Evolutionary conservation across 2,113 vertebrate species (phyloP), one percentile per base, ranked within the genome.

Genomic region (Synchiropus splendidus): DNA sequence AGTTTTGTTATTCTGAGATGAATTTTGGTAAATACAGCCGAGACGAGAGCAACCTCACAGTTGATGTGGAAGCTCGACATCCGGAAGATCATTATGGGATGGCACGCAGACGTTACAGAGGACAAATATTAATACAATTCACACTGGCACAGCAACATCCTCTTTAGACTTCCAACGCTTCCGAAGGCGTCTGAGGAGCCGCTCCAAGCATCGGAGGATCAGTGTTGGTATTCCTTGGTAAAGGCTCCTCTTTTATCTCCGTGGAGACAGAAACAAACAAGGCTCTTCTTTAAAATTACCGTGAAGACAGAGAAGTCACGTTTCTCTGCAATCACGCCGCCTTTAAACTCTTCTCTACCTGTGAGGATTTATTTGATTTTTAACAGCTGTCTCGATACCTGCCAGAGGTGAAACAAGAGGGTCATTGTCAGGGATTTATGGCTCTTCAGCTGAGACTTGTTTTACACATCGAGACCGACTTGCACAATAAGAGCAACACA

Each of bases 211-310:
- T 54, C 48, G 48, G 6, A 4, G 30, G 44, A 62, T 67, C 54
- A 48, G 35, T 12, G 33, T 42, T 48, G 21, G 58, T 57, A 59
- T 59, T 54, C 46, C 15, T 17, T 48, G 35, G 36, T 47, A 61
- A 58, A 56, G 42, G 45, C 38, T 36, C 13, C 36, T 48, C 48
- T 50, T 31, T 58, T 34, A 32, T 62, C 38, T 54, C 64, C 56
- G 45, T 58, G 38, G 62, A 39, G 56, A 75, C 54, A 14, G 10
- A 60, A 68, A 67, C 73, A 72, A 79, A 69, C 60, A 66, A 15
- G 45, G 6, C 34, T 2, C 6, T n/a, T 5, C 39, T 48, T 59
- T 9, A 31, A 4, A 52, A 70, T 59, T 10, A 43, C 18, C 8
- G 10, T 14, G 37, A 10, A 41, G 52, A 57, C 42, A 35, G 27